Conservation (phyloP, 2,113 vertebrate genomes). For the Cichladusa arquata region DNA sequence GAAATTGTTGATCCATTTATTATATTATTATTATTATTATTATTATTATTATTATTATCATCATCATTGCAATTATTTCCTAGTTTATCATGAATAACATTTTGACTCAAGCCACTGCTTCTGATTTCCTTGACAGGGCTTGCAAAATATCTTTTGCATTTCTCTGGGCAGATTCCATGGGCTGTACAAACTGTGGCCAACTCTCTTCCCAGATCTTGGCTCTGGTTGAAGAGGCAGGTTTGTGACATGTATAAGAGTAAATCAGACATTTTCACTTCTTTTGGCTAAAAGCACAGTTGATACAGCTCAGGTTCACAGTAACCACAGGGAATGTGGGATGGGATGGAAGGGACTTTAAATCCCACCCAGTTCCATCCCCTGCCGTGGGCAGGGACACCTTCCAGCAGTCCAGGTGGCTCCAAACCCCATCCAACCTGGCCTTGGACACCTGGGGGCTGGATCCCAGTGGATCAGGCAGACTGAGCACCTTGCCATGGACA, state of each 20-base stretch:
- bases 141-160: background rate
- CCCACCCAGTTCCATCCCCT: background rate
- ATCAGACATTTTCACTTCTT: background rate
- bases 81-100: background rate
- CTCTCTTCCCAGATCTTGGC: background rate
- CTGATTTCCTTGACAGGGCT: background rate
- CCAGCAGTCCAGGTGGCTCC: background rate
- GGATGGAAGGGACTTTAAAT: background rate
- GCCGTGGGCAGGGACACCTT: no score
- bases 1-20: background rate
- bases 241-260: accelerated
- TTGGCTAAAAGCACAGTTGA: background rate
- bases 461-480: background rate
- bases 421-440: background rate
- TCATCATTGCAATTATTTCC: background rate
- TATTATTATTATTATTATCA: background rate
- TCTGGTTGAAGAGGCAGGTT: background rate
- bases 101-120: background rate
- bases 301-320: background rate
- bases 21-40: background rate
- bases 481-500: accelerated
- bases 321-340: accelerated
- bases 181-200: background rate
- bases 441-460: background rate
- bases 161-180: background rate